These are phyloP conservation scores for Phalacrocorax pelagicus DNA, from an alignment of 2,113 vertebrate species.

Conservation along the genomic window DNA sequence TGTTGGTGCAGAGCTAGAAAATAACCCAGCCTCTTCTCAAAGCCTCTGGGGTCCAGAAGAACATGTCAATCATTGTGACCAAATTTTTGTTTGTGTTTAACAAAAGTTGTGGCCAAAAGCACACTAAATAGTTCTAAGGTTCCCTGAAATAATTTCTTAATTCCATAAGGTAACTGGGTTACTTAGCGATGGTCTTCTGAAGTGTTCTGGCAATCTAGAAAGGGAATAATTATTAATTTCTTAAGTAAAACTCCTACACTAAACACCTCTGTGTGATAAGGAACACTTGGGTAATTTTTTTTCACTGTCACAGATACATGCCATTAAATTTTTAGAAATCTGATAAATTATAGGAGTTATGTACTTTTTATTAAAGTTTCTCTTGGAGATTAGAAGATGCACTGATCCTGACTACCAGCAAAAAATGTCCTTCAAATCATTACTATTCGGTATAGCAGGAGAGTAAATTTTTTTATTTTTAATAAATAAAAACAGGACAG, in stretches of 20 bases:
- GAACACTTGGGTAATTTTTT: neutral
- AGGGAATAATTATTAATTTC: neutral
- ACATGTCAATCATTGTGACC: neutral
- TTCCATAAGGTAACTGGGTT: neutral
- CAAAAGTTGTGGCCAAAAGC: neutral
- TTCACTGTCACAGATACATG: neutral
- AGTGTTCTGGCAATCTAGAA: neutral
- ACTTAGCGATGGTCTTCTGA: neutral
- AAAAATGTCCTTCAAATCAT: neutral
- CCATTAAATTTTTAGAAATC: fast-evolving
- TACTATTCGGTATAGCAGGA: neutral
- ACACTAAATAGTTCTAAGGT: neutral
- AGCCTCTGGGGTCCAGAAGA: neutral
- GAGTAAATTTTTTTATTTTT: neutral
- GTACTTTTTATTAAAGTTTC: neutral
- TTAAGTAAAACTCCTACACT: neutral
- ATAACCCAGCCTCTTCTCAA: neutral
- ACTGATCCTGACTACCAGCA: neutral
- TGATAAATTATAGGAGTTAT: neutral
- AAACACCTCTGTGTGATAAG: neutral
- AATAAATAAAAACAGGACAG: too few species aligned
- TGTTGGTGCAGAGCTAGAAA: neutral
- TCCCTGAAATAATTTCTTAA: neutral
- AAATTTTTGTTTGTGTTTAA: neutral
- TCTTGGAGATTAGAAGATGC: neutral